A percentile compares a stretch with the other conserved stretches of the same genome.
Conservation (phyloP, 2,888 invertebrate species). For the Cremastobaeus sp. region DNA sequence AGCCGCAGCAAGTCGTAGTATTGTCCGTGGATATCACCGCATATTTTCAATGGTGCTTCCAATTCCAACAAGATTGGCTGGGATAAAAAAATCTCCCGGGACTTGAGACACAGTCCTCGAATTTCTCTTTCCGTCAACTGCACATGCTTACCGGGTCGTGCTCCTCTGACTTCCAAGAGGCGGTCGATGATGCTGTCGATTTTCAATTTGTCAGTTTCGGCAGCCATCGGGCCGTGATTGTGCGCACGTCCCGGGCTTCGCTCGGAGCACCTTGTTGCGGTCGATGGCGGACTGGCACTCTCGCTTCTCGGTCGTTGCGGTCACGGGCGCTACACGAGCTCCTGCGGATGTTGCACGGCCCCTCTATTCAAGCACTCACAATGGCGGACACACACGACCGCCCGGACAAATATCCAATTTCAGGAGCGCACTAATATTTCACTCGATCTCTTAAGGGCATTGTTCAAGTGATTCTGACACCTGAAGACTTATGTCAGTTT, state of each 20-base stretch:
- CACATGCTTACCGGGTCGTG: no score
- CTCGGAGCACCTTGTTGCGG: constrained; percentile 69
- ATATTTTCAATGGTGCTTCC: constrained; percentile 95
- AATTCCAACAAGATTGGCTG: constrained; percentile 99
- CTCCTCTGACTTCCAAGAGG: constrained; percentile 96
- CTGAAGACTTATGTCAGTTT: no score
- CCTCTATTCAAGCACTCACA: constrained; percentile 29
- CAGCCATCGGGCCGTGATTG: constrained; percentile 85
- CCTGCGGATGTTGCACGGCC: constrained; percentile 5
- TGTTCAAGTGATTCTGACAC: no score
- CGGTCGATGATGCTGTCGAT: constrained; percentile 97
- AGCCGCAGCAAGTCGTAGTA: constrained; percentile 98
- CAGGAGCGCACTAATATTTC: constrained; percentile 46
- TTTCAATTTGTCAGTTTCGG: constrained; percentile 92
- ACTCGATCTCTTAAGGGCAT: no score
- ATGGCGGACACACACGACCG: constrained; percentile 59
- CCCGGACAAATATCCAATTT: no score
- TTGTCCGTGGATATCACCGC: constrained; percentile 99
- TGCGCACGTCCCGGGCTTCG: constrained; percentile 73
- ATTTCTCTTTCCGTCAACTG: no score
- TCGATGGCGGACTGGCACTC: constrained; percentile 72
- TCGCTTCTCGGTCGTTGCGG: constrained; percentile 57
- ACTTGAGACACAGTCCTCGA: constrained; percentile 88
- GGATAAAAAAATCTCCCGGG: constrained; percentile 98
- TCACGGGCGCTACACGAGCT: constrained; percentile 4